Conservation (phyloP, 2,113 vertebrate genomes). For the Forbesichthys agassizii region DNA sequence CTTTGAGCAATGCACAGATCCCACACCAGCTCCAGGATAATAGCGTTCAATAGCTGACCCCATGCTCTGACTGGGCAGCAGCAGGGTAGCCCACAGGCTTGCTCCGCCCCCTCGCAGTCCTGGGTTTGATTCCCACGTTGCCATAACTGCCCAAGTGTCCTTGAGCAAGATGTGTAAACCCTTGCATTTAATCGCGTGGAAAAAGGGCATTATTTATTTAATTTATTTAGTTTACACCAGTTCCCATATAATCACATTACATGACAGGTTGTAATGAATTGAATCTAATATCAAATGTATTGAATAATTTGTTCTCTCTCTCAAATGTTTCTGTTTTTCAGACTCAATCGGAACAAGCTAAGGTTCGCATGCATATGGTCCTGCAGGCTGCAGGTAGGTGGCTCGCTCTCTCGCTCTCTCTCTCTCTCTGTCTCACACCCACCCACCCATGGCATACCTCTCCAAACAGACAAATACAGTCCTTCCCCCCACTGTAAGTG, state of each 20-base stretch:
- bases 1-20: too few species aligned
- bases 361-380: slow-evolving; percentile 90
- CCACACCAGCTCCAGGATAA: too few species aligned
- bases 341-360: slow-evolving; percentile 94
- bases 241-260: too few species aligned
- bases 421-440: neutral
- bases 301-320: neutral
- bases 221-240: too few species aligned
- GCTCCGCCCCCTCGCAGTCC: neutral
- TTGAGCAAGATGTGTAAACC: neutral
- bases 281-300: neutral
- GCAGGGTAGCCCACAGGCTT: slow-evolving; percentile 7
- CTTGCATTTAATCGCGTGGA: neutral
- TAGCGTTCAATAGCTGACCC: too few species aligned
- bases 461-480: slow-evolving; percentile 1
- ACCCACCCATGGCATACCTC: slow-evolving; percentile 5
- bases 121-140: neutral
- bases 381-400: slow-evolving; percentile 94
- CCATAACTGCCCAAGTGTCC: neutral
- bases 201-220: neutral
- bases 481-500: slow-evolving; percentile 27
- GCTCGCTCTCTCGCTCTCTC: neutral
- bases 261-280: too few species aligned
- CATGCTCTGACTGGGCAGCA: slow-evolving; percentile 2
- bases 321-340: slow-evolving; percentile 49